Evolutionary conservation across 2,888 invertebrate genomes (phyloP), one percentile per base, ranked within the genome.

Genomic region (Tetranychus piercei): DNA sequence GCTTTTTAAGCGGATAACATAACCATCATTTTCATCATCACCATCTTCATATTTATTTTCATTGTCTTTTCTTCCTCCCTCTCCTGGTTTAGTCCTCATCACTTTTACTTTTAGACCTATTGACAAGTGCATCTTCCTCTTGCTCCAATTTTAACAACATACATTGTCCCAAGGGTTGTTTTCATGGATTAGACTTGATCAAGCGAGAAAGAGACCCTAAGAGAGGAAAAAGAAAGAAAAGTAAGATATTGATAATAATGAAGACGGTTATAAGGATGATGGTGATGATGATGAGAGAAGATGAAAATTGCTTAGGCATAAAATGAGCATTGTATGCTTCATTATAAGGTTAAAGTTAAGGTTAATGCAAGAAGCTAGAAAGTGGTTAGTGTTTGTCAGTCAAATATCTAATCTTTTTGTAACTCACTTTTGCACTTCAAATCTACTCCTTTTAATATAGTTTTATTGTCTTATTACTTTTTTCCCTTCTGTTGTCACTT

Each of bases 51-150:
- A 20, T 20, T 66, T 22, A 7, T 23, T 22, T 23, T 67, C 67
- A 8, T 23, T n/a, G 9, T 67, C 67, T 67, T n/a, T 67, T n/a
- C n/a, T n/a, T 67, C 67, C 67, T 67, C 67, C n/a, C 67, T 69
- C 69, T 69, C 69, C 20, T 23, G 18, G 69, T 11, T 69, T 23
- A 20, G 18, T 69, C 23, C 67, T 67, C 67, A 22, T 55, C 55
- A 55, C 55, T 55, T 55, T 55, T 55, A 55, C 55, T 55, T 55
- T 55, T 15, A 55, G 55, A 15, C 15, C 15, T 55, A 55, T 55
- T 55, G 55, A 55, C 55, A 55, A 55, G 55, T 55, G 15, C 55
- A n/a, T 67, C 67, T 18, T 23, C 23, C n/a, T 69, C 20, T 20
- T 22, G 11, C 4, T 69, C 20, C 34, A 11, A 20, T 18, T 69